Base-by-base conservation (phyloP, 1,140 invertebrate species). In the Zaprionus ghesquierei region DNA sequence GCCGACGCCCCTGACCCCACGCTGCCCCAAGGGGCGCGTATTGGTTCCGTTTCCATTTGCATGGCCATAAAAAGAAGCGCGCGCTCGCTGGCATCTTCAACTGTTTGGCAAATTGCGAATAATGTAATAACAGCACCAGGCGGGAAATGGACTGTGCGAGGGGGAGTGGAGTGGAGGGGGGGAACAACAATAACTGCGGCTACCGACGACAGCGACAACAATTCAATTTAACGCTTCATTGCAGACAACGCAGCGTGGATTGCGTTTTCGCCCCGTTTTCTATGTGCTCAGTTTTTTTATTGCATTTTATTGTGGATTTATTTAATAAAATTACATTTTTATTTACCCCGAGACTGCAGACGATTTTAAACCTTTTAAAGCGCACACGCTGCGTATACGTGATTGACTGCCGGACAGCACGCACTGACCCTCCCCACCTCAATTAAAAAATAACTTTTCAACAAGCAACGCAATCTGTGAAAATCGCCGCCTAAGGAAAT, bases 211-310 rank as follows among this genome's bases (percentile, higher is more conserved):
- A 71, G 69, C 69, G 82, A 85, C 81, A 87, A 86, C 82, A 86
- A 86, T 86, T 86, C 84, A 86, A 89, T 86, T 86, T 86, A 87
- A 79, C 79, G 82, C 75, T 86, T 81, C 84, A 86, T 65, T 79
- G 82, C 62, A 65, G 64, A 62, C 63, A 51, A 54, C 20, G 38
- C 54, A 25, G 54, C 23, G 29, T 64, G 66, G 50, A 44, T 50
- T 71, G 64, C 61, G 60, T 69, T 54, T 68, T 50, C n/a, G 31
- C 23, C 38, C 12, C 53, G 46, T 62, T 35, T 56, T 64, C 35
- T 35, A 4, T 41, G 41, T 49, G 49, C n/a, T n/a, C n/a, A n/a
- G n/a, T n/a, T 69, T 79, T 74, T 66, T 68, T 75, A 74, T 69
- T 61, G 64, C 68, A 75, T 51, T 78, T 29, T 51, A 70, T 79